Conservation (phyloP, 2,797 vertebrate species). For the Rhinogobio ventralis region DNA sequence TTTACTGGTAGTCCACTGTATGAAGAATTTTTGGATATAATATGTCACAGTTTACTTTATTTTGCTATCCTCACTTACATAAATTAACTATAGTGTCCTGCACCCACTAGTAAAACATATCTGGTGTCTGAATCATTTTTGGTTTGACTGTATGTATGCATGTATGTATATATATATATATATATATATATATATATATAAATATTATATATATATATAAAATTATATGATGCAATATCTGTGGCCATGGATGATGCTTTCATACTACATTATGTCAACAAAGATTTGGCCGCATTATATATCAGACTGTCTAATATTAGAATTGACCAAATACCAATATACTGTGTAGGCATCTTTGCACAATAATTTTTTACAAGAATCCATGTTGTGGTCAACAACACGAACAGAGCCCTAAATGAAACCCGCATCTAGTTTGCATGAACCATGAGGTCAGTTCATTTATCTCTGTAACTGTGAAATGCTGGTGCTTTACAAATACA, state of each 20-base stretch:
- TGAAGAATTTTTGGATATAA: too few relatives aligned
- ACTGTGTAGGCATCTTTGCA: not conserved
- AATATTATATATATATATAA: too few relatives aligned
- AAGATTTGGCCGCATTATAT: not conserved
- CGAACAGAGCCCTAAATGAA: not conserved
- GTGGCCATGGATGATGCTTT: not conserved
- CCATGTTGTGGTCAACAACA: not conserved
- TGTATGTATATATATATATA: too few relatives aligned
- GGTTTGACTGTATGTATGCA: too few relatives aligned
- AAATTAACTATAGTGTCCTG: too few relatives aligned
- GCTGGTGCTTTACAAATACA: conserved; percentile 58
- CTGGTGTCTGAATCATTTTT: too few relatives aligned
- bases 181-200: too few relatives aligned
- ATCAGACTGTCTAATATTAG: not conserved
- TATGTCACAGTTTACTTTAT: too few relatives aligned
- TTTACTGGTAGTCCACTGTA: too few relatives aligned
- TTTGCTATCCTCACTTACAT: too few relatives aligned
- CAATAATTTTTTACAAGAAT: not conserved
- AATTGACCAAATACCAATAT: not conserved
- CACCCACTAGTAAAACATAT: too few relatives aligned
- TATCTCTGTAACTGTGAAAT: conserved; percentile 52
- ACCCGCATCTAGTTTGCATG: conserved; percentile 23
- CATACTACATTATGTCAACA: not conserved
- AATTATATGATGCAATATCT: not conserved
- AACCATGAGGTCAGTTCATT: conserved; percentile 50